These are phyloP conservation scores for Nomada fabriciana DNA, from an alignment of 2,888 invertebrate genomes.

Conservation along the genomic window DNA sequence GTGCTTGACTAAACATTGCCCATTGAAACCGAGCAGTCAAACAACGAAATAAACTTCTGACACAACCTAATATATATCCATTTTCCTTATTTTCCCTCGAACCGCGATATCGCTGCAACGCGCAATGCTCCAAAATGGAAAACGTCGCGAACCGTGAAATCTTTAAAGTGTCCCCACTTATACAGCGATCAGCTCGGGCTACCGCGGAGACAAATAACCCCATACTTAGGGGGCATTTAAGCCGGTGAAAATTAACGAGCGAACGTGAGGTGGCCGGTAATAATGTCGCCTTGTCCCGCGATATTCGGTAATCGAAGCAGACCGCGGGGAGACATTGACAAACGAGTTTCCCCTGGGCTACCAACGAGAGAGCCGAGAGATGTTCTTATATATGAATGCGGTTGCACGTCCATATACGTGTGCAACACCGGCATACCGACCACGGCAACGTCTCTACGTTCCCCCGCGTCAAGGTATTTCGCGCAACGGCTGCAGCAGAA, in stretches of 20 bases:
- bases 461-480: constrained; percentile 42
- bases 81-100: no score
- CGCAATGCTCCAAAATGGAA: not conserved
- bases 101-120: no score
- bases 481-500: constrained; percentile 42
- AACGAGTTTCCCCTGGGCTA: constrained; percentile 31
- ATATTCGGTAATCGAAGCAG: constrained; percentile 41
- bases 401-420: constrained; percentile 3
- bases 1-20: no score
- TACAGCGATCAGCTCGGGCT: no score
- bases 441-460: constrained; percentile 44
- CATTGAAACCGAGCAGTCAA: no score
- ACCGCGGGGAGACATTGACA: constrained; percentile 3
- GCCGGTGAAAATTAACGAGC: not conserved
- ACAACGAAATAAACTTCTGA: no score
- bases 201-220: no score
- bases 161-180: no score
- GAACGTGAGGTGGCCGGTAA: constrained; percentile 3
- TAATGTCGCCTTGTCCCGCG: constrained; percentile 48
- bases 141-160: no score
- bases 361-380: not conserved
- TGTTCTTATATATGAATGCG: constrained; percentile 13
- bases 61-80: no score
- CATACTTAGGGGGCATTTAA: not conserved
- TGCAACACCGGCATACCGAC: constrained; percentile 30